These are phyloP conservation scores for Sphyrna mokarran DNA, from an alignment of 2,113 vertebrate genomes.

Conservation along the genomic window DNA sequence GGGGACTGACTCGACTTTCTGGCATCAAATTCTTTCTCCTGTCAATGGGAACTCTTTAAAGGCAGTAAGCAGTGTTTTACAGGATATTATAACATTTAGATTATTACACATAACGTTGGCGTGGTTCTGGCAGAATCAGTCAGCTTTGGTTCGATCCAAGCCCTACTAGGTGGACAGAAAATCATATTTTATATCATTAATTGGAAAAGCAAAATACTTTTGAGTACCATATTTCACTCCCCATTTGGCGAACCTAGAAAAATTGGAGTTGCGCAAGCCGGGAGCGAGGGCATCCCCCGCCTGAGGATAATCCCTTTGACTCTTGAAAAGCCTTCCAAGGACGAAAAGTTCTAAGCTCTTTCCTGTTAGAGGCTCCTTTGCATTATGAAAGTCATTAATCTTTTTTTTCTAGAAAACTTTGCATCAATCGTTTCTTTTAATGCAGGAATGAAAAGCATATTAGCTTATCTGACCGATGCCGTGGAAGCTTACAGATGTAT, in stretches of 20 bases:
- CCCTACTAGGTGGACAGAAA: neutral
- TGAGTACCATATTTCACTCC: neutral
- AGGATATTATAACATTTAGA: neutral
- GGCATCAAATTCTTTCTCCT: slow-evolving; percentile 10
- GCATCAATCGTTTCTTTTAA: neutral
- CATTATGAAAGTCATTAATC: neutral
- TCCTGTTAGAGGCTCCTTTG: neutral
- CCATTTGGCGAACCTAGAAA: neutral
- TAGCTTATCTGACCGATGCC: neutral
- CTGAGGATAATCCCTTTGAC: neutral
- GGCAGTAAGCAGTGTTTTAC: neutral
- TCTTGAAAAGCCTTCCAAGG: neutral
- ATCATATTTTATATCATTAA: neutral
- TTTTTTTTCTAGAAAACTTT: neutral
- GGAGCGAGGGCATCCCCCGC: neutral
- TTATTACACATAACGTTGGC: neutral
- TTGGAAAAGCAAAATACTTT: neutral
- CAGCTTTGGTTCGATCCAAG: neutral
- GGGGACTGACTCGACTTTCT: neutral
- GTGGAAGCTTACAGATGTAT: neutral
- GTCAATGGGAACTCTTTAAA: slow-evolving; percentile 17
- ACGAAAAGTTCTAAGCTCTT: neutral
- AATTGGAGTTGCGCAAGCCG: neutral
- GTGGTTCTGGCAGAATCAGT: neutral
- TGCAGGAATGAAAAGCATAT: neutral